Evolutionary conservation across 2,797 vertebrate genomes (phyloP).

Genomic region (Microchirus variegatus): DNA sequence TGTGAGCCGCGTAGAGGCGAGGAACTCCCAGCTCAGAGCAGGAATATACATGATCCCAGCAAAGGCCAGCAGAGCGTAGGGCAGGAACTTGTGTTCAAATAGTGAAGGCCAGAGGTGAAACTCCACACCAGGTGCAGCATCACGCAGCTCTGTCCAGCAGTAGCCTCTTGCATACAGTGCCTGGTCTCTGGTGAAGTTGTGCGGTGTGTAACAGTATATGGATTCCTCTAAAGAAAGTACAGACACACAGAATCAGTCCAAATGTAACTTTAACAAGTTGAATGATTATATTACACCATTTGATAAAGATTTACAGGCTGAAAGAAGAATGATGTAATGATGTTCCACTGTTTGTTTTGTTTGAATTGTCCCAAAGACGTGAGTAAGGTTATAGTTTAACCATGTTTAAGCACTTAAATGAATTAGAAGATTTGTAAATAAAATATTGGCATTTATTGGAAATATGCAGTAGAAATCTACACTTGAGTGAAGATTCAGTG

Average conservation of each 20-base stretch:
- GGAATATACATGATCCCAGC: conserved; percentile 99
- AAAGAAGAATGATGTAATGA: background rate
- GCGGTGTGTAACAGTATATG: conserved; percentile 99
- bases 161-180: conserved; percentile 98
- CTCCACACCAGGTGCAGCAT: conserved; percentile 91
- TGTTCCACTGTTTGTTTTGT: background rate
- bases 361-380: too few relatives aligned
- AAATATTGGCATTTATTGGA: too few relatives aligned
- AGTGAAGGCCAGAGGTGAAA: conserved; percentile 91
- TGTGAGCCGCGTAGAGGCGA: conserved; percentile 96
- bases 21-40: conserved; percentile 96
- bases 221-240: conserved; percentile 89
- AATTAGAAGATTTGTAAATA: too few relatives aligned
- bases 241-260: conserved; percentile 27
- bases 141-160: conserved; percentile 99
- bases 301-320: background rate
- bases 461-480: too few relatives aligned
- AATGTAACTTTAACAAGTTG: conserved; percentile 3
- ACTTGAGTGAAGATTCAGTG: too few relatives aligned
- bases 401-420: too few relatives aligned
- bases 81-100: conserved; percentile 98
- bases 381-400: too few relatives aligned
- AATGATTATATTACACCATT: background rate
- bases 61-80: conserved; percentile 97
- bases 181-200: conserved; percentile 99